Conservation (phyloP, 2,888 invertebrate genomes). For the Synanthedon myopaeformis region DNA sequence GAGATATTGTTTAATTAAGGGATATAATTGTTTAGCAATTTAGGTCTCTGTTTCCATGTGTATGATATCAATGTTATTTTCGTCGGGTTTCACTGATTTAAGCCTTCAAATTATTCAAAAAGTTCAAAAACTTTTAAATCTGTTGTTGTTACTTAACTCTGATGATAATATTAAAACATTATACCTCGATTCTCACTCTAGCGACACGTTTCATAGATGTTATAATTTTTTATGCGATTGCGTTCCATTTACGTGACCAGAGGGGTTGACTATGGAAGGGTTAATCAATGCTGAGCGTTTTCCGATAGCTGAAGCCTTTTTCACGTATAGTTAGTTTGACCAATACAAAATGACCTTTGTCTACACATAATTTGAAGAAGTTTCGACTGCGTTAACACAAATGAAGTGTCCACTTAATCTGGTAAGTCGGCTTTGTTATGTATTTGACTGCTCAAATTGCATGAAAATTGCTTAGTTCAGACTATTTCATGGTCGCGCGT, state of each 20-base stretch:
- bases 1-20: too few relatives aligned
- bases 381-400: neutral
- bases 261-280: conserved; percentile 3
- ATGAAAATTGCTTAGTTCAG: conserved; percentile 7
- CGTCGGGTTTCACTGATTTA: too few relatives aligned
- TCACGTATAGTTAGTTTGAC: neutral
- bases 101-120: too few relatives aligned
- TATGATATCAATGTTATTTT: too few relatives aligned
- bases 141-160: too few relatives aligned
- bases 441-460: conserved; percentile 6
- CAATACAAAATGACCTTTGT: neutral
- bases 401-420: neutral
- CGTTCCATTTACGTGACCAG: conserved; percentile 3
- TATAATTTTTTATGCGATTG: conserved; percentile 6
- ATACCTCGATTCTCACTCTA: neutral
- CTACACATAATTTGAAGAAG: neutral
- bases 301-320: conserved; percentile 2
- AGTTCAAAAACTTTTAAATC: too few relatives aligned
- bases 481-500: conserved; percentile 1
- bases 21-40: too few relatives aligned
- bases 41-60: too few relatives aligned
- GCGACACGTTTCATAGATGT: conserved; percentile 1
- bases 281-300: conserved; percentile 7
- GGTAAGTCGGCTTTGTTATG: neutral
- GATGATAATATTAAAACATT: too few relatives aligned